phyloP scores from a whole-genome alignment of 2,113 vertebrate species.

The Tetrax tetrax region DNA sequence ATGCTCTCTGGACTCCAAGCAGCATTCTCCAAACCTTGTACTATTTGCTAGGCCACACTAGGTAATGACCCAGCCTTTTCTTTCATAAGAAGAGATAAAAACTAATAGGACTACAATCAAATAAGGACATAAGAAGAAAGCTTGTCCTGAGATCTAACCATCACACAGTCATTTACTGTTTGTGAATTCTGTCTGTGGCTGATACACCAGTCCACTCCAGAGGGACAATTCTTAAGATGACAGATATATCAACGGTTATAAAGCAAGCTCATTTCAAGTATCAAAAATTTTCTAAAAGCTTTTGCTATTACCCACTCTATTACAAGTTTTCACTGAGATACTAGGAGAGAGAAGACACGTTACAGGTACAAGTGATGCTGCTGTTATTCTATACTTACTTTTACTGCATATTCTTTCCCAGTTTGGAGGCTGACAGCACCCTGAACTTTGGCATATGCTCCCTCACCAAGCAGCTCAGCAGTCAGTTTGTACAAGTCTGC shows the following conservation, averaged over 20 bases:
- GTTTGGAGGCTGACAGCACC: constrained; percentile 90
- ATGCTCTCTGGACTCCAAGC: neutral
- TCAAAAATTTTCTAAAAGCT: neutral
- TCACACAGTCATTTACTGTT: neutral
- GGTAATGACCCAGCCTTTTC: neutral
- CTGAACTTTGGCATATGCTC: constrained; percentile 94
- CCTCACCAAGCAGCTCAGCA: constrained; percentile 91
- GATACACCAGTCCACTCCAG: neutral
- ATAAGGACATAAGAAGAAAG: neutral
- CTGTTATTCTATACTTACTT: constrained; percentile 75
- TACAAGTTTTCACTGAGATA: neutral
- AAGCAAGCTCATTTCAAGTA: neutral
- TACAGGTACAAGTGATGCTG: neutral
- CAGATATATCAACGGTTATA: neutral
- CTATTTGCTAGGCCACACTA: neutral
- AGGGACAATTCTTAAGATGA: neutral
- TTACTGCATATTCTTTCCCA: constrained; percentile 92
- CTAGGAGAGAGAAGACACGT: neutral
- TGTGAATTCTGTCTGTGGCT: neutral
- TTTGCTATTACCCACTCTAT: neutral
- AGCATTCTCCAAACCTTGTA: neutral
- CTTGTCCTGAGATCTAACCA: neutral
- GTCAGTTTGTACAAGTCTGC: constrained; percentile 92
- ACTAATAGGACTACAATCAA: neutral
- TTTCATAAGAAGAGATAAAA: neutral